Percentiles rank a stretch among this genome's conserved stretches.
Evolutionary conservation across 2,113 vertebrate species (phyloP).

Genomic region (Smithornis capensis): DNA sequence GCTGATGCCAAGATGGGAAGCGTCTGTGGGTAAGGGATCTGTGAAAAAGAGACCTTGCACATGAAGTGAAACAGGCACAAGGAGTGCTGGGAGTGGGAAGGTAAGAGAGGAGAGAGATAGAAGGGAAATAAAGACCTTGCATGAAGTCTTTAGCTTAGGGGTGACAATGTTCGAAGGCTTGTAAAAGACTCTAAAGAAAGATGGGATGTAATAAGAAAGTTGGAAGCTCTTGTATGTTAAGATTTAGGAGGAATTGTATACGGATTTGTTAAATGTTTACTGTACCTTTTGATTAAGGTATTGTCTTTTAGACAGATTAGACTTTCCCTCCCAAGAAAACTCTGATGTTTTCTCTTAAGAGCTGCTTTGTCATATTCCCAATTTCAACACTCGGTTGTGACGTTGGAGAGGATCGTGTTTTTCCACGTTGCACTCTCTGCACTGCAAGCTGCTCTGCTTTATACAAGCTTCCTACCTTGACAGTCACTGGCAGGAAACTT

Average conservation of each 20-base stretch:
- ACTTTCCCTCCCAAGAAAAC: slow-evolving; percentile 19
- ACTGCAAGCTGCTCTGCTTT: neutral
- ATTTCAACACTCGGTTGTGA: neutral
- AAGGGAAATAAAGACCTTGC: neutral
- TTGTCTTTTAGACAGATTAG: neutral
- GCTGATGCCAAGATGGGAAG: neutral
- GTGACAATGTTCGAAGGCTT: neutral
- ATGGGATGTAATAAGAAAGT: neutral
- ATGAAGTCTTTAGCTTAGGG: neutral
- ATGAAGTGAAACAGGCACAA: neutral
- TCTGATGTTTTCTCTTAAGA: neutral
- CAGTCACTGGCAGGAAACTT: neutral
- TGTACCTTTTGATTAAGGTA: neutral
- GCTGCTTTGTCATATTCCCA: neutral
- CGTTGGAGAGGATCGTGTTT: neutral
- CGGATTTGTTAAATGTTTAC: slow-evolving; percentile 32
- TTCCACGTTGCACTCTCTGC: neutral
- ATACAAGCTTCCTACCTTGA: neutral
- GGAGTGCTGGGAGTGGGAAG: neutral
- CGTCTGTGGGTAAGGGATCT: neutral
- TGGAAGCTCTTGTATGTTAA: neutral
- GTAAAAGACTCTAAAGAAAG: neutral
- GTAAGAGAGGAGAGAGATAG: neutral
- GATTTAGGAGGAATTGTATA: slow-evolving; percentile 17
- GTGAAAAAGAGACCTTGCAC: neutral